Percentiles rank a stretch among this genome's conserved stretches.
Evolutionary conservation across 1,140 invertebrate genomes (phyloP).

Genomic region (Trichonephila inaurata): DNA sequence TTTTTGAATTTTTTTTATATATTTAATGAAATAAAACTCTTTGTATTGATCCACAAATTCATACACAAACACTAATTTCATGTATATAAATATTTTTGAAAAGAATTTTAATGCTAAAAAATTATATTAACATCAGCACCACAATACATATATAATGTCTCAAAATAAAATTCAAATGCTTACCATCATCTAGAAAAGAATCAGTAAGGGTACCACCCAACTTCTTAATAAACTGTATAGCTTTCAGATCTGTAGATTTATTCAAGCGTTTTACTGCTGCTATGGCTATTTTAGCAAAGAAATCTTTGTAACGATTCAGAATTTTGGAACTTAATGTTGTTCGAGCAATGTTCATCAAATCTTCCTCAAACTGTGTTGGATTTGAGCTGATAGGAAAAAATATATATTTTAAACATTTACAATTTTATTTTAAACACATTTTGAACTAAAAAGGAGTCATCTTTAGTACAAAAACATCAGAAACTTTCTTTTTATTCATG

Average conservation of each 20-base stretch:
- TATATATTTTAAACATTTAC: neutral
- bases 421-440: neutral
- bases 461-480: too few species aligned
- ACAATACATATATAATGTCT: too few species aligned
- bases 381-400: conserved; percentile 84
- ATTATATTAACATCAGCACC: too few species aligned
- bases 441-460: too few species aligned
- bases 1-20: too few species aligned
- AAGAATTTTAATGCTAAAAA: too few species aligned
- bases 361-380: conserved; percentile 89
- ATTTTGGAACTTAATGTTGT: conserved; percentile 99
- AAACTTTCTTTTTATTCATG: too few species aligned
- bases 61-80: too few species aligned
- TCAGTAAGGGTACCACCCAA: conserved; percentile 94
- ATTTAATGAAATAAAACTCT: too few species aligned
- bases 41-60: too few species aligned
- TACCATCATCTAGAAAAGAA: conserved; percentile 97
- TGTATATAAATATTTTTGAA: too few species aligned
- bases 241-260: conserved; percentile 95
- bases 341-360: conserved; percentile 97
- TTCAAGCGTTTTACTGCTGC: conserved; percentile 97
- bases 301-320: conserved; percentile 97
- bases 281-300: conserved; percentile 97
- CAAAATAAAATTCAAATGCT: conserved; percentile 3
- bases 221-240: conserved; percentile 99